Conservation (phyloP, 2,888 invertebrate species). For the Andrena praecox region DNA sequence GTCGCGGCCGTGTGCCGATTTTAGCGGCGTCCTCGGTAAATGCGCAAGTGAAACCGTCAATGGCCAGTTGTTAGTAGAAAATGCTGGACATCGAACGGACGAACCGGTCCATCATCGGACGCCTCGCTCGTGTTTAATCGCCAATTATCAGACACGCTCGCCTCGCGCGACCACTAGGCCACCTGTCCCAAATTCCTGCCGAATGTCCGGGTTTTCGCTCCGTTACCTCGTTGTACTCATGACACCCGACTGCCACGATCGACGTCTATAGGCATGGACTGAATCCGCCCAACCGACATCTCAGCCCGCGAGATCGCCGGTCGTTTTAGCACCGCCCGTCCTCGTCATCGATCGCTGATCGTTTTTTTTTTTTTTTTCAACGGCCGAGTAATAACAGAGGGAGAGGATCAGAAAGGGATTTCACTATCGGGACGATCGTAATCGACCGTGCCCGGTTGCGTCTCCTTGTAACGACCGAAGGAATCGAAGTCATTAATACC, state of each 20-base stretch:
- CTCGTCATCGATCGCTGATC: neutral
- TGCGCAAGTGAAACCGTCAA: slow-evolving; percentile 10
- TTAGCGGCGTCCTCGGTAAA: neutral
- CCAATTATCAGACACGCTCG: slow-evolving; percentile 74
- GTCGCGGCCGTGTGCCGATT: neutral
- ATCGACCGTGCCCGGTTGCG: neutral
- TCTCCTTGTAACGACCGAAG: neutral
- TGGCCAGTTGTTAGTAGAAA: slow-evolving; percentile 55
- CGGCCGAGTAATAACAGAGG: neutral
- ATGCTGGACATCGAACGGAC: slow-evolving; percentile 53
- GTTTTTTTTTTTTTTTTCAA: neutral
- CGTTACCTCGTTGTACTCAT: slow-evolving; percentile 72
- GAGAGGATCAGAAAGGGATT: neutral
- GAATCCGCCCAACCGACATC: slow-evolving; percentile 29
- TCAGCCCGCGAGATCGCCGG: slow-evolving; percentile 20
- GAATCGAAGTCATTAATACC: neutral
- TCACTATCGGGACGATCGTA: slow-evolving; percentile 15
- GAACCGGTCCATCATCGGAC: slow-evolving; percentile 53
- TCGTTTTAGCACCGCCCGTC: neutral
- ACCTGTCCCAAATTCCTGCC: slow-evolving; percentile 78
- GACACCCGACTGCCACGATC: slow-evolving; percentile 51
- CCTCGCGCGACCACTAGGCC: slow-evolving; percentile 72
- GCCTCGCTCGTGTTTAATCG: slow-evolving; percentile 74
- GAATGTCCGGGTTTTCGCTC: slow-evolving; percentile 76
- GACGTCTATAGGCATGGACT: slow-evolving; percentile 56